Evolutionary conservation across 2,888 invertebrate genomes (phyloP), one percentile per base, ranked within the genome.

Genomic region (Drosophila recens): DNA sequence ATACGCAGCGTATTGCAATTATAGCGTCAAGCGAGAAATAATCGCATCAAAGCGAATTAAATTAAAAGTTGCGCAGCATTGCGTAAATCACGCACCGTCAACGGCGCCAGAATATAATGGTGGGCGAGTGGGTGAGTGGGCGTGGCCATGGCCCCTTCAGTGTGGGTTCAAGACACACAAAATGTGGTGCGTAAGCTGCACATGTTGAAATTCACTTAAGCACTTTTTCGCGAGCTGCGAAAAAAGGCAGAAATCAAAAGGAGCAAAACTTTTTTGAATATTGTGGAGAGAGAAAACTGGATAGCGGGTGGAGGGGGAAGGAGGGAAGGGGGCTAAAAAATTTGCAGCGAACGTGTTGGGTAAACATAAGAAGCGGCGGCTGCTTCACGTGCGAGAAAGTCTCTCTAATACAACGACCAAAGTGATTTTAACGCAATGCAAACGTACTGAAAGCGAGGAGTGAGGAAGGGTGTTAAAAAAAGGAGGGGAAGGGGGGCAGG

Each of bases 361-460:
- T 36, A 58, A 10, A 62, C 66, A 45, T 45, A 58, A 53, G 30
- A 54, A 48, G 40, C 3, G 59, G 36, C 52, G 38, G 42, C 58
- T 23, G 36, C 56, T 34, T 53, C 51, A 75, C 71, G 66, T 72
- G 65, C 66, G 46, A 57, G 46, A 57, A 52, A 61, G 73, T 73
- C 81, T 76, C 76, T 78, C 86, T 79, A 87, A 83, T 79, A 75
- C 80, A 70, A 59, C 49, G 57, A 70, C 68, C 75, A 74, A 82
- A 87, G 82, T 87, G 83, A 88, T 87, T 86, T 88, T 75, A 86
- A 81, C 78, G 81, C 86, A 84, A 80, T 87, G 88, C 82, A 79
- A 87, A 86, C 79, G 74, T 63, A 34, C 10, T 38, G 10, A 38
- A 17, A n/a, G 0, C 0, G 30, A 8, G 30, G 2, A 30, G 30